phyloP scores from a whole-genome alignment of 2,797 vertebrate species.

The Busarellus nigricollis region DNA sequence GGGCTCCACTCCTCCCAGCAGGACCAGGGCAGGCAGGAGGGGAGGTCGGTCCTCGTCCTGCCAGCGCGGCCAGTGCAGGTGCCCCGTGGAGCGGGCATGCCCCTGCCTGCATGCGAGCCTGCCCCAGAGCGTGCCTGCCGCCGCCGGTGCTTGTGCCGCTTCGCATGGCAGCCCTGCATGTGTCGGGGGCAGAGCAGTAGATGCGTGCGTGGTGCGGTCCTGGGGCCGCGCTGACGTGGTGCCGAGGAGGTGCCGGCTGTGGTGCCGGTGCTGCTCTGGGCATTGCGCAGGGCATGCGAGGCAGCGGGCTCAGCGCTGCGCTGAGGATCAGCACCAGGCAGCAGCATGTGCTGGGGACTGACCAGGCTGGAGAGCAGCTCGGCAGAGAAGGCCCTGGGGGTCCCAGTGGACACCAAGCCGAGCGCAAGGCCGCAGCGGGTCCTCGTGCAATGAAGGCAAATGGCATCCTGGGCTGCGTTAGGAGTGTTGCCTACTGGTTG shows the following conservation, averaged over 20 bases:
- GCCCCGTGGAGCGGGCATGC: not conserved
- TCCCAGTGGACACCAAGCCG: not conserved
- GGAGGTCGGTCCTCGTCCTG: not conserved
- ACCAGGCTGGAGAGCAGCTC: not conserved
- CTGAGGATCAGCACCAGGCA: not conserved
- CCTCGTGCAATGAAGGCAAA: not conserved
- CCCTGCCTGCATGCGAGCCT: not conserved
- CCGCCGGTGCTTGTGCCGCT: not conserved
- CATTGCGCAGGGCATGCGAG: fast-evolving
- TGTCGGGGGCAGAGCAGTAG: not conserved
- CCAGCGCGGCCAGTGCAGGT: not conserved
- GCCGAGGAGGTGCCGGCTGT: not conserved
- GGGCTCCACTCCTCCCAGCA: not conserved
- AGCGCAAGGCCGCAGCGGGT: not conserved
- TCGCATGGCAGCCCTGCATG: not conserved
- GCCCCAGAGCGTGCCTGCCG: not conserved
- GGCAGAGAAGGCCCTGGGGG: not conserved
- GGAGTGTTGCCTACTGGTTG: not conserved
- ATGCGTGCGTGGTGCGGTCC: not conserved
- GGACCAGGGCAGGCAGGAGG: not conserved
- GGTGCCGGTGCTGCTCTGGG: not conserved
- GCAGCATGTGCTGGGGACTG: not conserved
- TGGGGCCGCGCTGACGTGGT: too few relatives aligned
- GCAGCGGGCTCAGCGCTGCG: not conserved
- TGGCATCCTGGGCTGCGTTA: not conserved